Evolutionary conservation across 2,113 vertebrate genomes (phyloP).

Genomic region (Bucco capensis): DNA sequence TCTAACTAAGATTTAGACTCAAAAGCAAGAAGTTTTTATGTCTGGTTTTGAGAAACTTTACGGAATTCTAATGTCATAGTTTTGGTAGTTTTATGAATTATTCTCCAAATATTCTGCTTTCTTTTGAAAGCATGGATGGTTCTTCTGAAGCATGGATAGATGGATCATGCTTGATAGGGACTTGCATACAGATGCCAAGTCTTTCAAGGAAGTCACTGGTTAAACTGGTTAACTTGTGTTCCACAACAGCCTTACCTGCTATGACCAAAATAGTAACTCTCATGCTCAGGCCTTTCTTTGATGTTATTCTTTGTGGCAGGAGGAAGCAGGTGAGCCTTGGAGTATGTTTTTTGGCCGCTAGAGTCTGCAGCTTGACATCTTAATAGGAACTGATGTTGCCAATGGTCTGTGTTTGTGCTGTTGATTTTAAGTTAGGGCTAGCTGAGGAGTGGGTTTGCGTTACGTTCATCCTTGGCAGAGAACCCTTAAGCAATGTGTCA

Average conservation of each 20-base stretch:
- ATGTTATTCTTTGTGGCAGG: not conserved
- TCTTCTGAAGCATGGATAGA: not conserved
- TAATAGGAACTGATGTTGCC: not conserved
- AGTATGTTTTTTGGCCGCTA: not conserved
- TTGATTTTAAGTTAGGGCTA: not conserved
- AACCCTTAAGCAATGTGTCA: fast-evolving
- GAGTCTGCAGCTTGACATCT: not conserved
- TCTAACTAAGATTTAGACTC: not conserved
- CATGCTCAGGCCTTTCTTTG: not conserved
- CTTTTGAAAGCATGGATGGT: not conserved
- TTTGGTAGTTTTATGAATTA: not conserved
- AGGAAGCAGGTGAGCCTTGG: not conserved
- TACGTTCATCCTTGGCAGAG: not conserved
- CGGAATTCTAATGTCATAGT: not conserved
- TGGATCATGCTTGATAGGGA: not conserved
- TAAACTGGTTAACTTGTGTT: not conserved
- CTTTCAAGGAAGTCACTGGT: not conserved
- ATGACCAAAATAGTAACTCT: not conserved
- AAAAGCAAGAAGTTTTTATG: not conserved
- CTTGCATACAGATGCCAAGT: not conserved
- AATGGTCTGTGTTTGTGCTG: not conserved
- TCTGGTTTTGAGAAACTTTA: not conserved
- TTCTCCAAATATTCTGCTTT: not conserved
- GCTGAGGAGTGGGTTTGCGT: not conserved
- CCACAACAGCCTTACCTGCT: not conserved